Evolutionary conservation across 2,888 invertebrate species (phyloP).

Genomic region (Temnothorax ravouxi): DNA sequence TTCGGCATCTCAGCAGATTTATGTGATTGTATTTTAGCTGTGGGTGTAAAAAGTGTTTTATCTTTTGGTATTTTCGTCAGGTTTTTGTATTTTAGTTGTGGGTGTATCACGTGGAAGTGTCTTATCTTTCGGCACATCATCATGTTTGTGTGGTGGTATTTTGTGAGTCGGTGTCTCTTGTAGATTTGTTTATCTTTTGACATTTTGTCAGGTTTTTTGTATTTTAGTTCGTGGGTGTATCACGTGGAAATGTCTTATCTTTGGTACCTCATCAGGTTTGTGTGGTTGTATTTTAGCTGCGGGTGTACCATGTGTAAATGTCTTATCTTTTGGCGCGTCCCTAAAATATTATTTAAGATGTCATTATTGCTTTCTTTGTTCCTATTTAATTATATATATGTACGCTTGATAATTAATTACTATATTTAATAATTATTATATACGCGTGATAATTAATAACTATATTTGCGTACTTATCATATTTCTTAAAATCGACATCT

Average conservation of each 20-base stretch:
- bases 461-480: slow-evolving; percentile 8
- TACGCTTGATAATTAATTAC: not conserved
- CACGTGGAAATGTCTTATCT: slow-evolving; percentile 3
- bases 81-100: too few relatives aligned
- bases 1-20: not conserved
- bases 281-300: not conserved
- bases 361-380: not conserved
- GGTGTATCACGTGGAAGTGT: too few relatives aligned
- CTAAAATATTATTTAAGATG: slow-evolving; percentile 34
- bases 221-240: slow-evolving; percentile 2
- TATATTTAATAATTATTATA: not conserved
- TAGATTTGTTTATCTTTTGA: not conserved
- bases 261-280: not conserved
- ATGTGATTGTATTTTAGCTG: not conserved
- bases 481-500: slow-evolving; percentile 4
- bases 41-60: not conserved
- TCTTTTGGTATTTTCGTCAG: too few relatives aligned
- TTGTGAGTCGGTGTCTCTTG: not conserved
- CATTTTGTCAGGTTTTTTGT: slow-evolving; percentile 11
- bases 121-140: not conserved
- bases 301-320: not conserved
- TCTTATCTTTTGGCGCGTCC: slow-evolving; percentile 12
- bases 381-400: not conserved
- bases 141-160: not conserved
- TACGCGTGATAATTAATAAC: not conserved